Evolutionary conservation across 1,140 invertebrate species (phyloP).

Genomic region (Nasonia giraulti): DNA sequence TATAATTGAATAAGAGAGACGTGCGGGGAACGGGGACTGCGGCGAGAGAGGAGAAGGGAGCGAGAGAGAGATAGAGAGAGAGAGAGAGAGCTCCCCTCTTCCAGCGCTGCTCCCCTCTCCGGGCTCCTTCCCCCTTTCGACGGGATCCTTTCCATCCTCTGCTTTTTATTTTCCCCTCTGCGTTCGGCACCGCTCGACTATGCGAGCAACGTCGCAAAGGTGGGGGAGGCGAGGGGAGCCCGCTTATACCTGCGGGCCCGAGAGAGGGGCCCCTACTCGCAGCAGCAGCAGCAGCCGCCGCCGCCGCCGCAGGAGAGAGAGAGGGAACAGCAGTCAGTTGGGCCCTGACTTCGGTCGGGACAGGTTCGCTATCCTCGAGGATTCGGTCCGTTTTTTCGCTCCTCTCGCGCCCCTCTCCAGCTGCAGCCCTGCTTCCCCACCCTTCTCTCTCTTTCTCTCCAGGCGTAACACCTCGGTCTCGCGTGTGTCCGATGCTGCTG

Average conservation of each 20-base stretch:
- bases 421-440: neutral
- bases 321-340: conserved; percentile 64
- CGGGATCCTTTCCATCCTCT: conserved; percentile 68
- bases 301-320: neutral
- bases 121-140: conserved; percentile 64
- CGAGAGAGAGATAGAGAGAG: conserved; percentile 51
- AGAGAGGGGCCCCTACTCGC: conserved; percentile 58
- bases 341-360: conserved; percentile 69
- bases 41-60: conserved; percentile 38
- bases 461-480: neutral
- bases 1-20: conserved; percentile 70
- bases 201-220: neutral
- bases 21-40: neutral
- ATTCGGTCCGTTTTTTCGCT: conserved; percentile 21
- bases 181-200: neutral
- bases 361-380: conserved; percentile 58
- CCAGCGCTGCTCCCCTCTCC: conserved; percentile 49
- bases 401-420: neutral
- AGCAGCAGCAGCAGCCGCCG: neutral
- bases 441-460: neutral
- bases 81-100: conserved; percentile 49
- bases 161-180: conserved; percentile 69
- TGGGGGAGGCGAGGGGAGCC: neutral
- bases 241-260: conserved; percentile 52
- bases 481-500: neutral